Evolutionary conservation across 2,888 invertebrate species (phyloP), one percentile per base, ranked within the genome.

Genomic region (Muscina levida): DNA sequence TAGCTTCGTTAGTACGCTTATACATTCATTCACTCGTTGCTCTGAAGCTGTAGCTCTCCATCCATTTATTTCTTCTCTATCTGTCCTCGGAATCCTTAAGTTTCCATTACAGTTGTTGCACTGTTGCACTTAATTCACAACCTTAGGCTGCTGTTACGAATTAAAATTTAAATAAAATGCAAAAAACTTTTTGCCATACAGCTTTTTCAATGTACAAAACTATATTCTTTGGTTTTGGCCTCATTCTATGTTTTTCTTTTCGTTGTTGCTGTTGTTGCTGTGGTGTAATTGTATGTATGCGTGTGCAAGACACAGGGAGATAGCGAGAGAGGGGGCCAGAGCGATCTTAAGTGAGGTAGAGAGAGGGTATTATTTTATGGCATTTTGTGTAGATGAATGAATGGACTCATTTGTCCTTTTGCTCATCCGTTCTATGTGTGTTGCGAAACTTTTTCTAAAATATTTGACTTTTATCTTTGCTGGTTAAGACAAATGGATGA

Each of bases 81-180:
- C 42, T 22, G 8, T 31, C 31, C 8, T 31, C 31, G 8, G 13
- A 1, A 46, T 5, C 22, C n/a, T 11, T n/a, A 44, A 44, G 66
- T 70, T 22, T 76, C 39, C 48, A 76, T 72, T 72, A 76, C 79
- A 42, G 59, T 62, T 68, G 68, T 68, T 79, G 79, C 74, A 79
- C 79, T 79, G 68, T 68, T 79, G 79, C 74, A 79, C 79, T 79
- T 79, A 76, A 79, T 73, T 77, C 67, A 74, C 76, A 82, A 70
- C 82, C 82, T 78, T 39, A 78, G 78, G 78, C 78, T 72, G 78
- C 78, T 72, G 75, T 66, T 73, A 56, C 72, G 66, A 74, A 77
- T 77, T 72, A 74, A 75, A 80, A 79, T 73, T 75, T 68, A 72
- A 81, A 82, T 78, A 74, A 73, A 8, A 81, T 72, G 74, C 75